These are phyloP conservation scores for Ancistrus triradiatus DNA, from an alignment of 2,113 vertebrate species.

Conservation along the genomic window DNA sequence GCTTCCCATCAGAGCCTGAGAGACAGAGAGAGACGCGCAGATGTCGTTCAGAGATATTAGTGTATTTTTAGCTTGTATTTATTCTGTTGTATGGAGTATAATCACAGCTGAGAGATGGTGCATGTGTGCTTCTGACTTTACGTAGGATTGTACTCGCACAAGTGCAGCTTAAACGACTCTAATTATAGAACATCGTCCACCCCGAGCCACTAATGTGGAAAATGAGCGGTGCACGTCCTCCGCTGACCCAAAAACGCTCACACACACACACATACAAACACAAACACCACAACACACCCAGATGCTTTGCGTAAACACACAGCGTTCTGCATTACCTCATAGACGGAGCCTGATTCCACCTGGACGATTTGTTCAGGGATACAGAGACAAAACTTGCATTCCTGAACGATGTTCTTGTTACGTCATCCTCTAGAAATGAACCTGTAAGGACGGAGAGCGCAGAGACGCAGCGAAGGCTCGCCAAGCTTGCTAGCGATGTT, in stretches of 20 bases:
- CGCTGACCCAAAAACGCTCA: slow-evolving; percentile 2
- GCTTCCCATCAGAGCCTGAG: slow-evolving; percentile 36
- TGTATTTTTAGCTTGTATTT: too few species aligned
- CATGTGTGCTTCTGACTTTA: background rate
- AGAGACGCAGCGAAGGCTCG: too few species aligned
- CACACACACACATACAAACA: slow-evolving; percentile 3
- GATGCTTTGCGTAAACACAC: background rate
- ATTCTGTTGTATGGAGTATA: too few species aligned
- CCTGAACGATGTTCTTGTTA: too few species aligned
- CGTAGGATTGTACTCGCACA: slow-evolving; percentile 11
- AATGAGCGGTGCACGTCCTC: background rate
- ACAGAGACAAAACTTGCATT: too few species aligned
- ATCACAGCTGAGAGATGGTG: background rate
- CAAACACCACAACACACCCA: slow-evolving; percentile 26
- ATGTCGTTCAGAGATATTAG: too few species aligned
- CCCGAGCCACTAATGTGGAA: slow-evolving; percentile 12
- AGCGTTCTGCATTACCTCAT: slow-evolving; percentile 28
- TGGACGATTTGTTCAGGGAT: too few species aligned
- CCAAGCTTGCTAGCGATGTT: too few species aligned
- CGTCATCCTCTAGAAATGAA: too few species aligned
- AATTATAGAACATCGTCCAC: slow-evolving; percentile 29
- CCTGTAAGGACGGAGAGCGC: too few species aligned
- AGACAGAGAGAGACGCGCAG: too few species aligned
- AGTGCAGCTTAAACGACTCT: slow-evolving; percentile 6
- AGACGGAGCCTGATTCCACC: too few species aligned